Conservation (phyloP, 2,113 vertebrate species). For the Malurus melanocephalus region DNA sequence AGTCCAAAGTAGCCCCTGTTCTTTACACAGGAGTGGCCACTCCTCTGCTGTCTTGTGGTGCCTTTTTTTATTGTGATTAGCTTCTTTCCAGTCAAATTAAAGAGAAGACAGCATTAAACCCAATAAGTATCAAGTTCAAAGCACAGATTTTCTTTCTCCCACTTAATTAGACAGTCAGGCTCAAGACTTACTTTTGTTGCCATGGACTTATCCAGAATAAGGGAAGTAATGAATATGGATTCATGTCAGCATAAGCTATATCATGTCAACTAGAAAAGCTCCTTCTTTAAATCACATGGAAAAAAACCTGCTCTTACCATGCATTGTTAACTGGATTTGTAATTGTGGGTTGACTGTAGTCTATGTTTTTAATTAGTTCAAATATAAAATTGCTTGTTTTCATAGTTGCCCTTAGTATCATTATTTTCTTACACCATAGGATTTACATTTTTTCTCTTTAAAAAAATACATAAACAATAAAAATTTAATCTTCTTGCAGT, state of each 20-base stretch:
- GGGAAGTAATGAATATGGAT: slow-evolving; percentile 10
- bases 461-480: neutral
- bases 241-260: neutral
- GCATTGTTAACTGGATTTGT: neutral
- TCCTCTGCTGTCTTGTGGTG: neutral
- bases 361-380: neutral
- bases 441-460: neutral
- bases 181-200: neutral
- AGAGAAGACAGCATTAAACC: neutral
- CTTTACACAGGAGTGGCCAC: neutral
- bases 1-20: neutral
- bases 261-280: neutral
- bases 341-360: neutral
- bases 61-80: neutral
- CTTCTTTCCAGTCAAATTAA: neutral
- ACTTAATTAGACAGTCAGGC: neutral
- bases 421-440: neutral
- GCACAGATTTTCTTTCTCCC: neutral
- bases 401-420: neutral
- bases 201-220: neutral
- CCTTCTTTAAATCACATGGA: neutral
- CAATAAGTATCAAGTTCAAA: neutral
- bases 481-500: neutral
- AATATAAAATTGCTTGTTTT: neutral
- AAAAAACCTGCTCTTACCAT: neutral